Conservation (phyloP, 2,888 invertebrate species). For the Eupsilia transversa region DNA sequence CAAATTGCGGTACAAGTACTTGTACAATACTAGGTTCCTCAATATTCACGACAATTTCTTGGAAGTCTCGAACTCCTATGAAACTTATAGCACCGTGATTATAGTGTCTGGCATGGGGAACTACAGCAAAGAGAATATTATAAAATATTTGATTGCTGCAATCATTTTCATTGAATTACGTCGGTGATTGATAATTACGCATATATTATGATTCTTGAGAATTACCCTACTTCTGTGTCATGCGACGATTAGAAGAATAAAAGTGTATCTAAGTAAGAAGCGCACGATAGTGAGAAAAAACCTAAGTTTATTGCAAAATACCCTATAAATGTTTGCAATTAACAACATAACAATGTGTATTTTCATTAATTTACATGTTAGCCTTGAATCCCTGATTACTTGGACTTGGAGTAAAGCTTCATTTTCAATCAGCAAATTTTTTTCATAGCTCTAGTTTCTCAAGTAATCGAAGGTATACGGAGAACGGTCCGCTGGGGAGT, state of each 20-base stretch:
- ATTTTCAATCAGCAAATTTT: conserved; percentile 32
- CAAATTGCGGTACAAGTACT: conserved; percentile 75
- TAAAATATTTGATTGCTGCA: conserved; percentile 6
- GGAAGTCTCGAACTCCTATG: conserved; percentile 52
- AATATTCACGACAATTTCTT: conserved; percentile 67
- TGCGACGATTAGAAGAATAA: background rate
- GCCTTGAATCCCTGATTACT: background rate
- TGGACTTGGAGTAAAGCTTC: background rate
- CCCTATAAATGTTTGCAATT: too few species aligned
- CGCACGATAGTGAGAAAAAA: background rate
- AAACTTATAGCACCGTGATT: conserved; percentile 16
- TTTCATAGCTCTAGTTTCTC: conserved; percentile 53
- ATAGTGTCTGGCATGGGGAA: conserved; percentile 14
- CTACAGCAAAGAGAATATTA: conserved; percentile 21
- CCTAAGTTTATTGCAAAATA: background rate
- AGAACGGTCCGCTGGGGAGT: conserved; percentile 75
- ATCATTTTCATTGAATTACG: conserved; percentile 26
- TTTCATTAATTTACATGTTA: background rate
- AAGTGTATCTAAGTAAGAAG: too few species aligned
- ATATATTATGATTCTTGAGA: conserved; percentile 1
- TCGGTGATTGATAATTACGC: background rate
- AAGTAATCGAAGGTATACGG: conserved; percentile 75
- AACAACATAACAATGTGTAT: too few species aligned
- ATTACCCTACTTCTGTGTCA: background rate
- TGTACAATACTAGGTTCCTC: conserved; percentile 46